Conservation (phyloP, 2,113 vertebrate genomes). For the Seriola rivoliana region DNA sequence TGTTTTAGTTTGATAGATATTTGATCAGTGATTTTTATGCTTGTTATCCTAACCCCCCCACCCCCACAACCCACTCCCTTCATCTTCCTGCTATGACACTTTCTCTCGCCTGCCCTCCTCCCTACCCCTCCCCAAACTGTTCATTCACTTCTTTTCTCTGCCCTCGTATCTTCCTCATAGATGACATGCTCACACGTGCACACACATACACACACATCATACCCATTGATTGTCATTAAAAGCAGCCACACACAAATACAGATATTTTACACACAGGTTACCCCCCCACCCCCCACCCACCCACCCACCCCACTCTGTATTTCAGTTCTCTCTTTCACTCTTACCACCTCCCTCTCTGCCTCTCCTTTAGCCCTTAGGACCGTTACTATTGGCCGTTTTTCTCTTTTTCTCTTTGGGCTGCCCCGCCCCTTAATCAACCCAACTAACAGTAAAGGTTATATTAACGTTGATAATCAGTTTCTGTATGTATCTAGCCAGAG, state of each 20-base stretch:
- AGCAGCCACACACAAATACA: constrained; percentile 30
- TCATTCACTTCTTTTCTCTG: constrained; percentile 45
- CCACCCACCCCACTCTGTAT: not conserved
- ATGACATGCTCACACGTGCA: constrained; percentile 18
- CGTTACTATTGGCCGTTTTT: constrained; percentile 75
- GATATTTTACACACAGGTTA: constrained; percentile 46
- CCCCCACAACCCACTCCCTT: not conserved
- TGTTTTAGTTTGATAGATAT: constrained; percentile 83
- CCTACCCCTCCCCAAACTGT: not conserved
- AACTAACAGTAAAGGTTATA: constrained; percentile 87
- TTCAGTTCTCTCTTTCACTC: constrained; percentile 54
- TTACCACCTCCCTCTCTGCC: constrained; percentile 41
- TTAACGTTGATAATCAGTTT: constrained; percentile 86
- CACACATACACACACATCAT: constrained; percentile 17
- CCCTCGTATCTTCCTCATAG: constrained; percentile 36
- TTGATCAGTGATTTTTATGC: constrained; percentile 83
- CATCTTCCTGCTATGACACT: constrained; percentile 55
- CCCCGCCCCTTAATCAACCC: constrained; percentile 81
- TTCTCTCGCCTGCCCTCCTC: constrained; percentile 37
- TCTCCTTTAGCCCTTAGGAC: constrained; percentile 68
- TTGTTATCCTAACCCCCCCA: constrained; percentile 75
- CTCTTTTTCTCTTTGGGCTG: constrained; percentile 78
- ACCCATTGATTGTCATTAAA: constrained; percentile 20
- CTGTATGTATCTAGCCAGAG: constrained; percentile 86
- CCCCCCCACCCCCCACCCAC: not conserved